Evolutionary conservation across 1,140 invertebrate species (phyloP), one percentile per base, ranked within the genome.

Genomic region (Platyura marginata): DNA sequence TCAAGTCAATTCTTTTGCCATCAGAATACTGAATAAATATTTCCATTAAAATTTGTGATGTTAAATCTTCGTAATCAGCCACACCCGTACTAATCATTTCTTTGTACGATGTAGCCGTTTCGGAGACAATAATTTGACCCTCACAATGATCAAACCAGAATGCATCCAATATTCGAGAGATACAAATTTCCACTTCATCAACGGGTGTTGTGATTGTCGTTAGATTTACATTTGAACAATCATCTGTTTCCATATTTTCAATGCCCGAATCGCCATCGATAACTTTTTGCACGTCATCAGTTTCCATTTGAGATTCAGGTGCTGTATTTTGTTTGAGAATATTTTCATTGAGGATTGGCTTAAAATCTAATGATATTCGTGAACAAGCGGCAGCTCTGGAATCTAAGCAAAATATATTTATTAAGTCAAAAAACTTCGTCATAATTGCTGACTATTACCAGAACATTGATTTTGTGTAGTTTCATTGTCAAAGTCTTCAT

Each of bases 251-350:
- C 77, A 80, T 82, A 53, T 74, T 79, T 57, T 79, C 79, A 53
- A 81, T 77, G 10, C 77, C 76, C 34, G 77, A 77, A 59, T 79
- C 77, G 23, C 77, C 72, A 59, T 80, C 75, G 22, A 71, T 65
- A 42, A 51, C 66, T 46, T 61, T 63, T 42, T 56, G 57, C 46
- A 70, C 63, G 48, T 68, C 64, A 35, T 62, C 50, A 44, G 49
- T 49, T 8, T 52, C 51, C 2, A 8, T 11, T 13, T 25, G 2
- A 13, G 29, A 16, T 25, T 41, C n/a, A 3, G 72, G 69, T 10
- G 72, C 66, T 56, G 70, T 71, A 71, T 70, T 71, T 44, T 60
- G 56, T 38, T 50, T 53, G 2, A 55, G 57, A 45, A 54, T 59
- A 1, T 55, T 57, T 44, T 59, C 58, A 38, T 11, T 19, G 36